These are phyloP conservation scores for Eupsittula cactorum DNA, from an alignment of 2,113 vertebrate species.

Conservation along the genomic window DNA sequence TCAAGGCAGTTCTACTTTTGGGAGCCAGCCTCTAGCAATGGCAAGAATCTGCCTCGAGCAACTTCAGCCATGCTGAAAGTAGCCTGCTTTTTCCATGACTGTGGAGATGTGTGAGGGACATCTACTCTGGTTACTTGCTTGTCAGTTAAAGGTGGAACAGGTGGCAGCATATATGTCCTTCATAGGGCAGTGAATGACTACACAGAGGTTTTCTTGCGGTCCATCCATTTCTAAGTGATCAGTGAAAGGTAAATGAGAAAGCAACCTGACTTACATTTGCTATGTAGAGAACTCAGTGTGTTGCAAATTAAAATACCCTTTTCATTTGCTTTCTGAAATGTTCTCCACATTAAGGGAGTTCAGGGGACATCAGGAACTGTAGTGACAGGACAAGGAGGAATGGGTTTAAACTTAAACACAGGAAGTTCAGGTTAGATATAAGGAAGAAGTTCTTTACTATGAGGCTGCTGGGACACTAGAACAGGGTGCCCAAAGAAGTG, in stretches of 20 bases:
- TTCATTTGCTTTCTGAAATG: not conserved
- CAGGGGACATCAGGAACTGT: not conserved
- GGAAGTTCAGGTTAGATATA: not conserved
- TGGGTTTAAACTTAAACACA: not conserved
- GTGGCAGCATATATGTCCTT: not conserved
- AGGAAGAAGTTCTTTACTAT: not conserved
- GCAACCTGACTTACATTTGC: not conserved
- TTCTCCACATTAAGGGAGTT: not conserved
- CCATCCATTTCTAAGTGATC: not conserved
- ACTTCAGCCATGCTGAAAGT: not conserved
- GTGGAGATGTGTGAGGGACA: not conserved
- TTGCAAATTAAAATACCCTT: not conserved
- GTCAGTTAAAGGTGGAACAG: not conserved
- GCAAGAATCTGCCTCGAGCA: not conserved
- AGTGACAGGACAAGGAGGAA: not conserved
- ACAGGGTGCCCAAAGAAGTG: not conserved
- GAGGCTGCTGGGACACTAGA: not conserved
- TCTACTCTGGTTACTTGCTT: not conserved
- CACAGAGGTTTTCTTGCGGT: not conserved
- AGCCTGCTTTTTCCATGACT: not conserved
- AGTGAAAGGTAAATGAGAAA: not conserved
- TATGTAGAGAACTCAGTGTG: not conserved
- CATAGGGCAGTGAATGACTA: not conserved
- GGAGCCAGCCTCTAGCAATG: not conserved
- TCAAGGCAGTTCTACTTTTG: not conserved